Evolutionary conservation across 2,113 vertebrate species (phyloP).

Genomic region (Xyrauchen texanus): DNA sequence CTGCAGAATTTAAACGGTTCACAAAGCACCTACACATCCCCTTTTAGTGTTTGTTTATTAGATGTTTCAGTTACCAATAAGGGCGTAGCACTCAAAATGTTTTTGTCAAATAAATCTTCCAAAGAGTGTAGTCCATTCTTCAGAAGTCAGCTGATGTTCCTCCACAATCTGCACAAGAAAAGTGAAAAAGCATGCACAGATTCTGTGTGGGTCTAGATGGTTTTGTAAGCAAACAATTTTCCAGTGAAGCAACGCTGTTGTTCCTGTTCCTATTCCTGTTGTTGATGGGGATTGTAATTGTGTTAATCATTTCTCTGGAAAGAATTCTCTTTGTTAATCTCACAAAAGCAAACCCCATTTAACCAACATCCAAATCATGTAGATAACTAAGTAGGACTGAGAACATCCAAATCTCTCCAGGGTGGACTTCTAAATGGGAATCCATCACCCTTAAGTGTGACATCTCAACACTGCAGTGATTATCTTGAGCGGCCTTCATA

Average conservation of each 20-base stretch:
- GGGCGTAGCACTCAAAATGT: too few relatives aligned
- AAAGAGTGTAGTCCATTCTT: neutral
- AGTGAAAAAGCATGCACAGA: neutral
- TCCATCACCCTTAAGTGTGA: conserved; percentile 22
- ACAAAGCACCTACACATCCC: neutral
- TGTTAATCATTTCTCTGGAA: conserved; percentile 8
- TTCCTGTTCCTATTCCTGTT: neutral
- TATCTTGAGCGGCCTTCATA: conserved; percentile 8
- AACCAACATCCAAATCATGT: neutral
- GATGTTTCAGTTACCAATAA: neutral
- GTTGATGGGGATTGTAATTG: neutral
- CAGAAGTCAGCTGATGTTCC: neutral
- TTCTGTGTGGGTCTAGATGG: neutral
- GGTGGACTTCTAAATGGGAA: neutral
- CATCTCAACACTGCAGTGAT: neutral
- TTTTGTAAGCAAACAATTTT: neutral
- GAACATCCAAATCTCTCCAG: neutral
- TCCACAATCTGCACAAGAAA: neutral
- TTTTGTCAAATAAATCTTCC: neutral
- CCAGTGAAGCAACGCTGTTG: neutral
- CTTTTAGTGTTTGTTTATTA: neutral
- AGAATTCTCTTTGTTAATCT: conserved; percentile 9
- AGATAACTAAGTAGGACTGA: neutral
- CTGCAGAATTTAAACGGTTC: neutral
- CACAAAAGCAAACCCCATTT: neutral